phyloP scores from a whole-genome alignment of 64 coral and sea anemone species.

The Platygyra sinensis region DNA sequence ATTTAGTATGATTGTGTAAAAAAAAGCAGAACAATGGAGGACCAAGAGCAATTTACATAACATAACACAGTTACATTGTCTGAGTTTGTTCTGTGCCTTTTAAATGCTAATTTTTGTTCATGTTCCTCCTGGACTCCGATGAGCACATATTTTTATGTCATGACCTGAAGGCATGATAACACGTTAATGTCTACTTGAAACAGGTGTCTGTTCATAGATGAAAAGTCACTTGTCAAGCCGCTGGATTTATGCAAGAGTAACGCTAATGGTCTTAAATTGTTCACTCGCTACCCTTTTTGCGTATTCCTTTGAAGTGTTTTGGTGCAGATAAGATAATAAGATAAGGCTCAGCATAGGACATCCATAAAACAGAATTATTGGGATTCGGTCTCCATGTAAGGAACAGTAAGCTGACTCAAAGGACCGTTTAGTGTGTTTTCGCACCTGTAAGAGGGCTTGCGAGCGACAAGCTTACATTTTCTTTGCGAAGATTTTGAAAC shows the following conservation, averaged over 20 bases:
- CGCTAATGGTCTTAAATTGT: neutral
- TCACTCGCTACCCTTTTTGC: neutral
- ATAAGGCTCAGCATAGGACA: neutral
- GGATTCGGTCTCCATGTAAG: neutral
- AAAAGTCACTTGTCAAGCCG: neutral
- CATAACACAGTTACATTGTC: neutral
- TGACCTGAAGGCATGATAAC: neutral
- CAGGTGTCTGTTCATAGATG: neutral
- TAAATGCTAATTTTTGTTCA: conserved; percentile 16
- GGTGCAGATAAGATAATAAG: neutral
- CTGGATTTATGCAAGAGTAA: neutral
- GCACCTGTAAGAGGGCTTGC: neutral
- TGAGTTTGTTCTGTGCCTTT: neutral
- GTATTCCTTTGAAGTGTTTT: neutral
- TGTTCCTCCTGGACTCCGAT: neutral
- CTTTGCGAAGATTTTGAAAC: neutral
- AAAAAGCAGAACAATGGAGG: no score
- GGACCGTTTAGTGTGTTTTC: no score
- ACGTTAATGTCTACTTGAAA: neutral
- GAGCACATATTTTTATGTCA: neutral
- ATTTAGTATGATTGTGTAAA: no score
- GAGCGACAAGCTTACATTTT: neutral
- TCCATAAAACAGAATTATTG: neutral
- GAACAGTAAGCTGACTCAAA: neutral
- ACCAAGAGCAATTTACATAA: no score